Base-by-base conservation (phyloP, 2,888 invertebrate species). In the Eupithecia exiguata region DNA sequence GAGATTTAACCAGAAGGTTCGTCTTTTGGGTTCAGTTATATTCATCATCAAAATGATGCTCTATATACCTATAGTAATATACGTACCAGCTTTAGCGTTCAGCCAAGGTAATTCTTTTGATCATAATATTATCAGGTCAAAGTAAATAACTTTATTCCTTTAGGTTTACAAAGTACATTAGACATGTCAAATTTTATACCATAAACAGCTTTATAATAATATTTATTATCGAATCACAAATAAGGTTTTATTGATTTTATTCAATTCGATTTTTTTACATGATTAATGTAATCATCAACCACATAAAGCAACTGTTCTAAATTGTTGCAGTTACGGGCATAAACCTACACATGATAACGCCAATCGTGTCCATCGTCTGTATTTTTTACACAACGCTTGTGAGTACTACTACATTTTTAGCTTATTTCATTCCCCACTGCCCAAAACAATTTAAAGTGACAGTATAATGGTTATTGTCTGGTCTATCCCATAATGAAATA, bases 381-480 rank as follows among this genome's bases (percentile, higher is more conserved):
- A 98, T 98, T 80, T 98, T 98, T 92, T 99, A 99, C 91, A 99
- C 98, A 0, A 97, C 98, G 76, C 89, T 98, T 89, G 98, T 97
- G 93, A 96, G 96, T 95, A 84, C 75, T 95, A 84, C 75, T 38
- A 71, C 71, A 30, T 3, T 4, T 30, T 68, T 74, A 84, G 85
- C 83, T 78, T 82, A 83, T 85, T 85, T 69, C 80, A 81, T 14
- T 82, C 77, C 81, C 49, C 49, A 10, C n/a, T n/a, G n/a, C 81
- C 79, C 76, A 74, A 14, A 58, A 58, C 58, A 12, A 58, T 25
- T 21, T 58, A 25, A 14, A 53, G 49, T 49, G 49, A 21, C 5
- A 21, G 12, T 10, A 21, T 21, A 53, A 12, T 49, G n/a, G 9
- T n/a, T 46, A 49, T 53, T 53, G 10, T 10, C 21, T 21, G 9